Percentiles rank a stretch among this genome's conserved stretches.
Conservation (phyloP, 2,888 invertebrate species). For the Aspidiotus destructor region DNA sequence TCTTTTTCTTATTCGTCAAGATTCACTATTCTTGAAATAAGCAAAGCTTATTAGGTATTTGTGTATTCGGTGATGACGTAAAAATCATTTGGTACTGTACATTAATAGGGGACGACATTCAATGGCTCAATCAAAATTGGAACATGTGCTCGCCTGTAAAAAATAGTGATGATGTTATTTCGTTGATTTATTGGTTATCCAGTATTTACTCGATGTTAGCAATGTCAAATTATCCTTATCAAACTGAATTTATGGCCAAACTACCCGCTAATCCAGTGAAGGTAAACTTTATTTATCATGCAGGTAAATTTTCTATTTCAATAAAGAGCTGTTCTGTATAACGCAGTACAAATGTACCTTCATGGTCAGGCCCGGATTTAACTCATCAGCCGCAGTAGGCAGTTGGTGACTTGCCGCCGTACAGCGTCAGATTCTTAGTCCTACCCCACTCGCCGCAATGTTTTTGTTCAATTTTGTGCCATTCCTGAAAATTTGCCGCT, state of each 20-base stretch:
- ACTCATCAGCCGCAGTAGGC: background rate
- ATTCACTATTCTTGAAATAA: no score
- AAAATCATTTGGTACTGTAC: no score
- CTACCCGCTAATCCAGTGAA: slow-evolving; percentile 77
- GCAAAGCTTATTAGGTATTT: no score
- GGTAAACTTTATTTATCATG: slow-evolving; percentile 40
- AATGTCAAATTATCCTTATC: slow-evolving; percentile 93
- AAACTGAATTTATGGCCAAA: slow-evolving; percentile 67
- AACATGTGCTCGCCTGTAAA: slow-evolving; percentile 63
- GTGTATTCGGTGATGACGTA: no score
- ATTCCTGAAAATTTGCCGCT: no score
- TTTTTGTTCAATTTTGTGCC: no score
- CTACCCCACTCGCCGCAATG: no score
- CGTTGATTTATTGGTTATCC: slow-evolving; percentile 59
- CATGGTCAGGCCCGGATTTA: background rate
- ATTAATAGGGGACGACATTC: slow-evolving; percentile 46
- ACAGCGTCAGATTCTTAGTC: no score
- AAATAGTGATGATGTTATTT: slow-evolving; percentile 47
- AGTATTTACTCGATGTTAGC: slow-evolving; percentile 70
- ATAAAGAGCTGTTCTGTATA: no score
- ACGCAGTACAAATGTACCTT: background rate
- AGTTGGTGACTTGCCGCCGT: no score
- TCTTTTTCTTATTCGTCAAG: no score
- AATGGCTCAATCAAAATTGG: slow-evolving; percentile 61
- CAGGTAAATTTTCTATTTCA: background rate